Percentiles rank a stretch among this genome's conserved stretches.
phyloP scores from a whole-genome alignment of 2,888 invertebrate genomes.

The Drosophila paracracens region DNA sequence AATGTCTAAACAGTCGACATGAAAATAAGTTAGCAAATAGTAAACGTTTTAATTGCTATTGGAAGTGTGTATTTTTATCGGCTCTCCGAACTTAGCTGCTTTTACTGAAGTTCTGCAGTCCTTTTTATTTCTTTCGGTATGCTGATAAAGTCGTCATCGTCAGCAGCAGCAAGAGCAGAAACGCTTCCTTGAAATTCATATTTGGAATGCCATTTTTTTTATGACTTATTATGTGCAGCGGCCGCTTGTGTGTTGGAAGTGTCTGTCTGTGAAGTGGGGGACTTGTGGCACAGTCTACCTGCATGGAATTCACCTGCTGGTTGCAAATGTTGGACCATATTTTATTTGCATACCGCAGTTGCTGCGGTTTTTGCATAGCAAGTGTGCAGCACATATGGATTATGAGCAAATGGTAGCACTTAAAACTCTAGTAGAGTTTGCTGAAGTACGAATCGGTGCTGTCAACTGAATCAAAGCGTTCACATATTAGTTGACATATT shows the following conservation, averaged over 20 bases:
- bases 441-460: background rate
- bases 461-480: constrained; percentile 8
- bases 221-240: constrained; percentile 38
- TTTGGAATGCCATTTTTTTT: constrained; percentile 51
- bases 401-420: constrained; percentile 30
- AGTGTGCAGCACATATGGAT: constrained; percentile 16
- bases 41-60: background rate
- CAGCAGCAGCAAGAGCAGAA: constrained; percentile 29
- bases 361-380: constrained; percentile 44
- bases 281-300: constrained; percentile 6
- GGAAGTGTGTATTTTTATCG: background rate
- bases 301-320: constrained; percentile 54
- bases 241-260: background rate
- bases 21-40: background rate
- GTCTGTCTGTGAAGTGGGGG: background rate
- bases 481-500: constrained; percentile 21
- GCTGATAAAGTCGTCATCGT: constrained; percentile 39
- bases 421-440: constrained; percentile 6
- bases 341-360: constrained; percentile 65
- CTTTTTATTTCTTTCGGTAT: background rate
- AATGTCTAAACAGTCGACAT: background rate
- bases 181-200: constrained; percentile 49
- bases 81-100: background rate
- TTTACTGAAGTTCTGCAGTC: background rate
- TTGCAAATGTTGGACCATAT: constrained; percentile 50